Conservation (phyloP, 2,797 vertebrate species). For the Ambastaia sidthimunki region DNA sequence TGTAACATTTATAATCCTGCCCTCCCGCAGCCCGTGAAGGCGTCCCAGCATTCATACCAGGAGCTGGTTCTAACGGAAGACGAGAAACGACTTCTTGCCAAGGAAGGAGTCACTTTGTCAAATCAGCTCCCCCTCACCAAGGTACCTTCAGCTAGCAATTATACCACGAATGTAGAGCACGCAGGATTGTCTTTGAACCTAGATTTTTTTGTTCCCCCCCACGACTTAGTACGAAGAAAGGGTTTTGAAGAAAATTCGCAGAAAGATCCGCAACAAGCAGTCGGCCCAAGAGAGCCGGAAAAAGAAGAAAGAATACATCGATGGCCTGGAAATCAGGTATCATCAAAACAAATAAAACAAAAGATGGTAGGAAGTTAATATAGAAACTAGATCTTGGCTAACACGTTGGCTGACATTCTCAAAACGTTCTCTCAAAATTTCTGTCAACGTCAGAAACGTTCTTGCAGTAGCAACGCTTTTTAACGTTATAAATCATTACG, state of each 20-base stretch:
- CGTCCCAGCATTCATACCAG: slow-evolving; percentile 78
- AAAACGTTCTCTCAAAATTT: neutral
- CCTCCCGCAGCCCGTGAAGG: slow-evolving; percentile 69
- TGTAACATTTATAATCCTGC: slow-evolving; percentile 60
- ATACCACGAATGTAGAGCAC: neutral
- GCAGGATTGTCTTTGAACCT: neutral
- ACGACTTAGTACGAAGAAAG: slow-evolving; percentile 86
- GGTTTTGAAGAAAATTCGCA: slow-evolving; percentile 91
- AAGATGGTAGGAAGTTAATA: neutral
- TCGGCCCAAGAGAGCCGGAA: slow-evolving; percentile 95
- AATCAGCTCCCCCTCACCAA: slow-evolving; percentile 93
- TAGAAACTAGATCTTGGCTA: neutral
- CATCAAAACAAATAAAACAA: neutral
- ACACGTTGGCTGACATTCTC: neutral
- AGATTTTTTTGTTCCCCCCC: neutral
- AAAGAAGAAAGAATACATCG: slow-evolving; percentile 96
- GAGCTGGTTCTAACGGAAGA: slow-evolving; percentile 93
- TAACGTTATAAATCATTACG: too few relatives aligned
- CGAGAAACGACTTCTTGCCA: slow-evolving; percentile 90
- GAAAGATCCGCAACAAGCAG: slow-evolving; percentile 96
- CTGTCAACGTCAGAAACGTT: too few relatives aligned
- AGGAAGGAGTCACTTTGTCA: slow-evolving; percentile 89
- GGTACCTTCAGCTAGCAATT: slow-evolving; percentile 69
- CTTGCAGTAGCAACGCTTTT: too few relatives aligned
- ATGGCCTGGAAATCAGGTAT: slow-evolving; percentile 90